Evolutionary conservation across 2,797 vertebrate species (phyloP), one percentile per base, ranked within the genome.

Genomic region (Sebastiscus tertius): DNA sequence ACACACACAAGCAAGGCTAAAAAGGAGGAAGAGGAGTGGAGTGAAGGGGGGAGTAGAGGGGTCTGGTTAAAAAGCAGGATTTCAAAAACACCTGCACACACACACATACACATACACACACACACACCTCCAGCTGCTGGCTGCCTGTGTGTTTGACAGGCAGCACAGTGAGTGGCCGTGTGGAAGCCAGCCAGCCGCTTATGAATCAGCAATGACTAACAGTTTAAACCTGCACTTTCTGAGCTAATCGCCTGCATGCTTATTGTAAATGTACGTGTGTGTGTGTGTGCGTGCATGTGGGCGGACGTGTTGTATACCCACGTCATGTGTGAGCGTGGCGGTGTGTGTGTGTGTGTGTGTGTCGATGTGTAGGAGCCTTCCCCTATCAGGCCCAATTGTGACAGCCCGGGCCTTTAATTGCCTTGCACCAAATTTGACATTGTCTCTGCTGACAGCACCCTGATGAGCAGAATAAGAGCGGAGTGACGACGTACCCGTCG

Each of bases 131-230:
- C 88, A 84, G 89, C 81, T 77, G 82, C 65, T 87, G 69, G 74
- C 87, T 84, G 86, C 58, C 72, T 88, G 88, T 81, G 82, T 84
- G 84, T 85, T 86, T 91, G 86, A 94, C 88, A 90, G 87, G 85
- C 88, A 83, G 82, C 85, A 55, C 78, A 78, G 80, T 82, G 85
- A 92, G 88, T 74, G 72, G 89, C 81, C 81, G 77, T 31, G 73
- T 90, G 91, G 91, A 93, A 72, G 66, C 64, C 77, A 83, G 93
- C 91, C 92, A 93, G 88, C 49, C 20, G 72, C 84, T 89, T 71
- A 83, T 91, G 93, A 94, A 93, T 95, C 92, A 93, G 90, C 88
- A 78, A 34, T 92, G 91, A 90, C 93, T 87, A 91, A 92, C 84
- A 56, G 84, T 77, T 90, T 89, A 86, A 89, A 93, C 77, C 87